These are phyloP conservation scores for Hydrocynus forskahlii DNA, from an alignment of 2,797 vertebrate genomes.

Conservation along the genomic window DNA sequence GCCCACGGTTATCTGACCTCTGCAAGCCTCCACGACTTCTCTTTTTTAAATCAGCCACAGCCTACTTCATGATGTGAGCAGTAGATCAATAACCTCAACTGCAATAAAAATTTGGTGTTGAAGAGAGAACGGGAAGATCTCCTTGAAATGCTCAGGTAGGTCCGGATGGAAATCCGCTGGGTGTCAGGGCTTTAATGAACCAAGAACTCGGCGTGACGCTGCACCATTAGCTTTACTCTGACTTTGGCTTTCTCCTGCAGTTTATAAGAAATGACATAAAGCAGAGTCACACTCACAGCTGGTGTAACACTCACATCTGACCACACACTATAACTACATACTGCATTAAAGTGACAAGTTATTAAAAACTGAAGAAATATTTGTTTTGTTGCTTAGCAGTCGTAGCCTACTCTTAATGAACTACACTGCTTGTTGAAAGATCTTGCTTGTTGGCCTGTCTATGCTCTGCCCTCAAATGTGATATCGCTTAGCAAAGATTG, in stretches of 20 bases:
- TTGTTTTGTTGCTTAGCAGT: neutral
- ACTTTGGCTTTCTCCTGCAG: slow-evolving; percentile 23
- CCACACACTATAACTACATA: neutral
- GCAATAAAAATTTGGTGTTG: slow-evolving; percentile 44
- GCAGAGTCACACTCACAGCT: neutral
- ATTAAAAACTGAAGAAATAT: neutral
- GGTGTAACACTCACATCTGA: neutral
- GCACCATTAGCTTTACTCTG: slow-evolving; percentile 44
- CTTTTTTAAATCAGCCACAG: slow-evolving; percentile 26
- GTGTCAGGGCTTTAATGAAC: slow-evolving; percentile 30
- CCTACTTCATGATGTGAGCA: slow-evolving; percentile 42
- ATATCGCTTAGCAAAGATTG: neutral
- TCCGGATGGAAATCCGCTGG: slow-evolving; percentile 31
- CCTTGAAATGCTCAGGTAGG: slow-evolving; percentile 34
- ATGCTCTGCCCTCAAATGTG: neutral
- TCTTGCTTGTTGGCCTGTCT: neutral
- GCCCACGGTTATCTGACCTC: slow-evolving; percentile 47
- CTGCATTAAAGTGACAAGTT: neutral
- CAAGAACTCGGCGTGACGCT: slow-evolving; percentile 10
- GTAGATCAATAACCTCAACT: slow-evolving; percentile 54
- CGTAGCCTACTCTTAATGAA: neutral
- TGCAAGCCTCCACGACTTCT: slow-evolving; percentile 8
- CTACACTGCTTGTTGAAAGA: neutral
- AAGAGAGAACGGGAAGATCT: slow-evolving; percentile 1
- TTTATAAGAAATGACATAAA: neutral